Evolutionary conservation across 2,797 vertebrate genomes (phyloP).

Genomic region (Perdix hodgsoniae): DNA sequence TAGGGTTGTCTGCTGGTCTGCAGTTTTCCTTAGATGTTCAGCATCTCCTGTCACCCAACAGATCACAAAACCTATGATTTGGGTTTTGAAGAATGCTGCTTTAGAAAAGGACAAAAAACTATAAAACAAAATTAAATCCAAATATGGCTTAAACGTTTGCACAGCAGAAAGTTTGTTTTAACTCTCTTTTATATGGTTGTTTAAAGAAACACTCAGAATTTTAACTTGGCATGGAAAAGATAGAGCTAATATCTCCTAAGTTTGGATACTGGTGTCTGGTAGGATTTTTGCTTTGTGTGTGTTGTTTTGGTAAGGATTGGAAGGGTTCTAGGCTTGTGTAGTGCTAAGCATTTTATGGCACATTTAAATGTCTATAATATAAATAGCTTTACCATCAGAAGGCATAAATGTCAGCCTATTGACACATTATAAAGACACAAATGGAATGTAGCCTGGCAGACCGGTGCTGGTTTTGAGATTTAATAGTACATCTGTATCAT

Average conservation of each 20-base stretch:
- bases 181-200: background rate
- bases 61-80: background rate
- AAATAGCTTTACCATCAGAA: conserved; percentile 53
- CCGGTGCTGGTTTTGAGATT: conserved; percentile 51
- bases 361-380: conserved; percentile 45
- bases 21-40: background rate
- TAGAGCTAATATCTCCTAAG: background rate
- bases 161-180: background rate
- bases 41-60: background rate
- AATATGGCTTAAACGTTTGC: background rate
- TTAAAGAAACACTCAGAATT: background rate
- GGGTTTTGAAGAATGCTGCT: background rate
- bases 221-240: background rate
- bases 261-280: background rate
- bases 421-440: conserved; percentile 68
- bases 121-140: background rate
- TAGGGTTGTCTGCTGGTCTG: background rate
- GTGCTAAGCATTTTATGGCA: conserved; percentile 33
- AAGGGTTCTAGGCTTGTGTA: conserved; percentile 29
- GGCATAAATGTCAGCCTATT: conserved; percentile 60
- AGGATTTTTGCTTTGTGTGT: background rate
- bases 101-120: background rate
- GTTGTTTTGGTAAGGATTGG: background rate
- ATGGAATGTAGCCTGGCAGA: conserved; percentile 52
- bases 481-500: conserved; percentile 76